These are phyloP conservation scores for Lepilemur septentrionalis DNA, from an alignment of 2,797 vertebrate species.

Conservation along the genomic window DNA sequence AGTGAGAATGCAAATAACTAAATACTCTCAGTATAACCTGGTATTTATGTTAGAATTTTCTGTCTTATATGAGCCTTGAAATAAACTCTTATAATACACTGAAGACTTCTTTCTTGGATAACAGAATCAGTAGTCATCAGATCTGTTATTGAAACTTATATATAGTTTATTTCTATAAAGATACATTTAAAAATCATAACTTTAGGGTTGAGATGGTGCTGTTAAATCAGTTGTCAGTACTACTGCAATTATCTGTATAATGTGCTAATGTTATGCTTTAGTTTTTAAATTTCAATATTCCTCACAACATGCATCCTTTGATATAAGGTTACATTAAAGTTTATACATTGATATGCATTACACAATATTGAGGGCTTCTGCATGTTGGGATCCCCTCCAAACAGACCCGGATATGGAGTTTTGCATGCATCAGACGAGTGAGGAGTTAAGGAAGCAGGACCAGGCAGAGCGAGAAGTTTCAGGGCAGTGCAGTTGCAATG, in stretches of 20 bases:
- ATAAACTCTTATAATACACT: background rate
- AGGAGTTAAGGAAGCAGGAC: background rate
- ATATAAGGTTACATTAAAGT: background rate
- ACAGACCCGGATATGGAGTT: background rate
- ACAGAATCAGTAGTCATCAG: background rate
- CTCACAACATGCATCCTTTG: background rate
- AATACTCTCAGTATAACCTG: background rate
- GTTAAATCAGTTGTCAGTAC: background rate
- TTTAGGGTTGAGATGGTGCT: background rate
- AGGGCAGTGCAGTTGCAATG: fast-evolving
- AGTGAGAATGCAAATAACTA: background rate
- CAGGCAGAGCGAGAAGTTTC: background rate
- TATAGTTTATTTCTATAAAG: background rate
- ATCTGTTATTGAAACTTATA: background rate
- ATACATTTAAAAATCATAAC: background rate
- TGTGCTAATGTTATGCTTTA: background rate
- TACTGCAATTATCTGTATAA: background rate
- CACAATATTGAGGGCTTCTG: background rate
- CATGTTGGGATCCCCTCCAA: background rate
- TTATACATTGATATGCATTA: background rate
- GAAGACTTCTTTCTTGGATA: background rate
- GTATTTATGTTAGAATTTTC: background rate
- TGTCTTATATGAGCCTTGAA: background rate
- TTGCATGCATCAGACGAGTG: background rate
- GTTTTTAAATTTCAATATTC: background rate